phyloP scores from a whole-genome alignment of 2,888 invertebrate genomes.

The Agrochola macilenta region DNA sequence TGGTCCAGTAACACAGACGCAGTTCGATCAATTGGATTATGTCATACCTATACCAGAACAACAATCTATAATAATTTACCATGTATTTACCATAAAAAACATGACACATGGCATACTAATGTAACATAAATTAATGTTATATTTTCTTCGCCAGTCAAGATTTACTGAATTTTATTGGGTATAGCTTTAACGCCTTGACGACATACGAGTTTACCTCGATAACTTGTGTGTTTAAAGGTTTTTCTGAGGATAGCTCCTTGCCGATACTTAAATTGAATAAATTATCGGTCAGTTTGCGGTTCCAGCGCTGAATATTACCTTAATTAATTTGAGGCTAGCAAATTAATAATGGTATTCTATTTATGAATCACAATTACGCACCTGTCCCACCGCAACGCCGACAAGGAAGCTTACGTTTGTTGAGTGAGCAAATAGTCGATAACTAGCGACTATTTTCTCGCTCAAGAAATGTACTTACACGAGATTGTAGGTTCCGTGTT shows the following conservation, averaged over 20 bases:
- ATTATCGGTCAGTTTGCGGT: neutral
- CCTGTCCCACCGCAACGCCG: too few species aligned
- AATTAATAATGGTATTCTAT: neutral
- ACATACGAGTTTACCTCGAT: constrained; percentile 10
- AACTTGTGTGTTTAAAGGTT: constrained; percentile 6
- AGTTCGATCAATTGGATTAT: too few species aligned
- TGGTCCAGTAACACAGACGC: too few species aligned
- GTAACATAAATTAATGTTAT: neutral
- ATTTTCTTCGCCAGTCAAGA: neutral
- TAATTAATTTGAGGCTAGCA: neutral
- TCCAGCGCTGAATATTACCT: neutral
- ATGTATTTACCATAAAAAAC: constrained; percentile 26
- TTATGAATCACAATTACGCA: neutral
- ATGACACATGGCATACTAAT: constrained; percentile 38
- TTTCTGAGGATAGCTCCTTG: constrained; percentile 3
- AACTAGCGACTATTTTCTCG: too few species aligned
- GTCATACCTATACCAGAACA: constrained; percentile 5
- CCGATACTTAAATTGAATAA: neutral
- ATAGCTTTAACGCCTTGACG: neutral
- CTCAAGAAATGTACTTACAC: neutral
- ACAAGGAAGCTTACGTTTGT: too few species aligned
- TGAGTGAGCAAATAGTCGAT: too few species aligned
- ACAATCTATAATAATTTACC: neutral
- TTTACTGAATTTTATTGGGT: neutral
- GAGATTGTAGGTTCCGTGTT: neutral